Evolutionary conservation across 2,888 invertebrate genomes (phyloP), one percentile per base, ranked within the genome.

Genomic region (Harmothoe impar): DNA sequence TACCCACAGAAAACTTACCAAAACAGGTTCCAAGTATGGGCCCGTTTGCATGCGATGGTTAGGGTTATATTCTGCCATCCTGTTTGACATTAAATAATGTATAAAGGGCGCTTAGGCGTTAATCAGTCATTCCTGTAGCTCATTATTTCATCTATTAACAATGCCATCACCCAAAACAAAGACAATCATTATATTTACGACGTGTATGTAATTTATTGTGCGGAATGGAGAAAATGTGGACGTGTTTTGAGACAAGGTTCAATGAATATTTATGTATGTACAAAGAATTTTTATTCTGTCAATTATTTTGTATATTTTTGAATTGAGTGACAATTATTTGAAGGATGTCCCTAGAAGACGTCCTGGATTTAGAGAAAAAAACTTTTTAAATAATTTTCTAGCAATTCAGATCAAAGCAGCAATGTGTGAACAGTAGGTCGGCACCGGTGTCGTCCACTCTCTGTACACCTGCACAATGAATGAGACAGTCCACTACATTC

Each of bases 181-280:
- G 81, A 81, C 81, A 81, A 43, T 81, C 81, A 81, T 77, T 43
- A 84, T 86, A 54, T 56, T 86, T 56, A 86, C 86, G 86, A 86
- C 86, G 86, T 86, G 86, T 86, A 86, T 86, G 86, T 86, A 86
- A 86, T 86, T 86, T 86, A 86, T 86, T 86, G 86, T 86, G 86
- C 86, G 86, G 56, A 86, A 86, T 86, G 86, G 31, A 54, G 86
- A 86, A 86, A 56, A 52, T 86, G 33, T 86, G 86, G 86, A 56
- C 56, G 84, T 56, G 86, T 52, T 86, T 52, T 56, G 25, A 23
- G 52, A 86, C 56, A 54, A 29, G n/a, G 29, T n/a, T 56, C 52
- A 86, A 29, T 86, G 84, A 84, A 17, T 86, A 86, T 86, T 86
- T 86, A 86, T 86, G 86, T 86, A 86, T 86, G 86, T 86, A 86